Evolutionary conservation across 64 coral and sea anemone species (phyloP).

Genomic region (Pachyseris speciosa): DNA sequence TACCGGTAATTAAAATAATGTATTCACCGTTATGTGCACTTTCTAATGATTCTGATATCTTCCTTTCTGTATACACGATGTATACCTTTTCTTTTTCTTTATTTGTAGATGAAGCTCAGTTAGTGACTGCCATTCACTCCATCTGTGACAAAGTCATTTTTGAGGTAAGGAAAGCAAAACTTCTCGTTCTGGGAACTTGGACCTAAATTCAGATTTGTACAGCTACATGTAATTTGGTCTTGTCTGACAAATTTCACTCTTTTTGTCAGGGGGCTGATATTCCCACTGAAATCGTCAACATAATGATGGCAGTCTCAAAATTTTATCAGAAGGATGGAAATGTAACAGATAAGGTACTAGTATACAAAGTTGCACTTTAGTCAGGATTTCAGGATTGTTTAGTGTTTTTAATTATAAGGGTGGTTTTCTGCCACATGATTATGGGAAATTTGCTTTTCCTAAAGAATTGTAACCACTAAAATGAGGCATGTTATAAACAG

Average conservation of each 20-base stretch:
- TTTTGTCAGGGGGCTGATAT: neutral
- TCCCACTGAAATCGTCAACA: neutral
- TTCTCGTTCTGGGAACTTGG: too few species aligned
- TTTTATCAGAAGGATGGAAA: neutral
- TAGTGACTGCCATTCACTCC: neutral
- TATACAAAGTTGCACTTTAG: neutral
- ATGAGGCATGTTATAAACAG: too few species aligned
- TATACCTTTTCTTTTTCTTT: neutral
- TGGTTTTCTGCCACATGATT: too few species aligned
- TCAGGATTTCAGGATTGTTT: too few species aligned
- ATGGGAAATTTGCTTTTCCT: too few species aligned
- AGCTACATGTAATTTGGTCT: too few species aligned
- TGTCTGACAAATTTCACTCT: neutral
- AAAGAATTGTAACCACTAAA: too few species aligned
- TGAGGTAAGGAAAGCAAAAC: neutral
- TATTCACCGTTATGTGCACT: too few species aligned
- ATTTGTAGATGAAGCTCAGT: neutral
- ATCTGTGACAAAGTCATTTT: constrained; percentile 25
- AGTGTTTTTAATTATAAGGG: too few species aligned
- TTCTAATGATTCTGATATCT: too few species aligned
- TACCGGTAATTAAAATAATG: too few species aligned
- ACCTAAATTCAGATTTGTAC: neutral
- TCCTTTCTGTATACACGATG: too few species aligned
- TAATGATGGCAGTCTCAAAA: constrained; percentile 11
- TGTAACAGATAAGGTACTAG: neutral